Base-by-base conservation (phyloP, 2,797 vertebrate species). In the Vultur gryphus region DNA sequence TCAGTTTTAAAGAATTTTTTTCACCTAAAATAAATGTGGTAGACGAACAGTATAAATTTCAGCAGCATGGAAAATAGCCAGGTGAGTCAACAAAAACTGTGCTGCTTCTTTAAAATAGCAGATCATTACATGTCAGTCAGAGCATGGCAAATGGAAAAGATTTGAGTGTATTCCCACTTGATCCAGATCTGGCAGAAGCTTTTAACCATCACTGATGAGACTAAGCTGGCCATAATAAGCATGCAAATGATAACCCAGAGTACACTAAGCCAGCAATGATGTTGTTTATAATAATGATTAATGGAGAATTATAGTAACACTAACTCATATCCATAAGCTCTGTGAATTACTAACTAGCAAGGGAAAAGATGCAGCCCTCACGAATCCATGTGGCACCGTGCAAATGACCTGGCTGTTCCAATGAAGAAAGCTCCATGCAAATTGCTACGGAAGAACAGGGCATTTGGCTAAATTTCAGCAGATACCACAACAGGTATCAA, bases 381-480 rank as follows among this genome's bases (percentile, higher is more conserved):
- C 0, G 2, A 77, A 89, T 51, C 48, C 48, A 58, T 1, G 3
- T 6, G 28, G 37, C 67, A 57, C 31, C 37, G 18, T 33, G 20
- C 67, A 66, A 73, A 78, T 28, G 29, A 49, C 6, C 7, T 71
- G 57, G 24, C 65, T 78, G 35, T 12, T 77, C 48, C 59, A 43
- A 3, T 7, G 44, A 82, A 44, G 54, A 94, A 69, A 85, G 28
- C 44, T 81, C 62, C 64, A 48, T 48, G 49, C 9, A 4, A 78
- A 59, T 41, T 1, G 4, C 35, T 48, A 26, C 0, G 0, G 24
- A 75, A 49, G 65, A 89, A 80, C 0, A 1, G 24, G 11, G 6
- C 11, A 58, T 33, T 49, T 43, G 43, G 67, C 59, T 77, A 35
- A 35, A 83, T 66, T 66, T 73, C 51, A 88, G 54, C n/a, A 79